phyloP scores from a whole-genome alignment of 1,140 invertebrate species.

The Geopemphigus sp. region DNA sequence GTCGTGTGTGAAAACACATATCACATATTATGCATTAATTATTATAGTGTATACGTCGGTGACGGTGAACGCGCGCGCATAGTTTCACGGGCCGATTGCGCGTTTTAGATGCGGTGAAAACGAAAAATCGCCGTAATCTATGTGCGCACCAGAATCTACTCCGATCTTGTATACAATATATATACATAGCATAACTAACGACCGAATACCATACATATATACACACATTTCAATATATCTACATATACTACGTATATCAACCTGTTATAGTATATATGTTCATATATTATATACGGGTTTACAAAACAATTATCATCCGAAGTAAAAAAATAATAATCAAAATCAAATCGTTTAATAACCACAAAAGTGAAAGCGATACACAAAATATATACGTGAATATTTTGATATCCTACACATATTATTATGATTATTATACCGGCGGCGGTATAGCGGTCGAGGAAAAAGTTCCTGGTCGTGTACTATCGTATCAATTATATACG shows the following conservation, averaged over 20 bases:
- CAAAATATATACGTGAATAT: neutral
- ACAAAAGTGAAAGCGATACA: slow-evolving; percentile 34
- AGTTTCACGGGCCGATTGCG: neutral
- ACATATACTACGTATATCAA: neutral
- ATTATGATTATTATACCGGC: too few relatives aligned
- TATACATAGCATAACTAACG: neutral
- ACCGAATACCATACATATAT: neutral
- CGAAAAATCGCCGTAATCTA: neutral
- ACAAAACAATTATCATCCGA: neutral
- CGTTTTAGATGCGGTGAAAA: neutral
- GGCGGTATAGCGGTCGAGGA: neutral
- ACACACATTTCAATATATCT: neutral
- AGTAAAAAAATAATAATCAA: neutral
- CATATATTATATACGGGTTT: neutral
- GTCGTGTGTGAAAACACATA: neutral
- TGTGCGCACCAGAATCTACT: neutral
- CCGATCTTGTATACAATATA: neutral
- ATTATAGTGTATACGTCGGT: too few relatives aligned
- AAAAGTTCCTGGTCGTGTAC: neutral
- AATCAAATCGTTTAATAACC: neutral
- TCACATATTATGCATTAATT: neutral
- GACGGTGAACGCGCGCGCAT: too few relatives aligned
- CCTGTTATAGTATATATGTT: too few relatives aligned
- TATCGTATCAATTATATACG: neutral
- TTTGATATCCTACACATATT: neutral